These are phyloP conservation scores for Mesopsocus fuscifrons DNA, from an alignment of 2,888 invertebrate genomes.

Conservation along the genomic window DNA sequence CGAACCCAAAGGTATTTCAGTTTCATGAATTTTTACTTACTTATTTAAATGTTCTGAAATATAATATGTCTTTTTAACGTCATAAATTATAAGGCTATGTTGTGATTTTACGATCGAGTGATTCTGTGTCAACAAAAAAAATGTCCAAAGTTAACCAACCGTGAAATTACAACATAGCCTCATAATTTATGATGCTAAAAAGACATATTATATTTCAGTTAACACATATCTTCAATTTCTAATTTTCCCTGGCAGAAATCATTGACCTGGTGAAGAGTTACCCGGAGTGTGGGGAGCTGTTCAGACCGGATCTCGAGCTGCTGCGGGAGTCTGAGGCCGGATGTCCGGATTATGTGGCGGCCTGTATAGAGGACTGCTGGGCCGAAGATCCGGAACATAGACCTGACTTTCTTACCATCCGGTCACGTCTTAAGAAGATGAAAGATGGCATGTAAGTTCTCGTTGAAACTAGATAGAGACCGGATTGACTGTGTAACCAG, in stretches of 20 bases:
- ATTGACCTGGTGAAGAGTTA: conserved; percentile 59
- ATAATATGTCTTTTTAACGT: no score
- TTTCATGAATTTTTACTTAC: no score
- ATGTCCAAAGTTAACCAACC: conserved; percentile 3
- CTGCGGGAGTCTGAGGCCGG: conserved; percentile 50
- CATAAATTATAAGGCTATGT: no score
- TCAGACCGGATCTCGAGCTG: conserved; percentile 57
- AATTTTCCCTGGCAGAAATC: conserved; percentile 40
- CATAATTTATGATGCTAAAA: no score
- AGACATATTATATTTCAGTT: no score
- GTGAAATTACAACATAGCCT: no score
- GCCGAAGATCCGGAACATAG: conserved; percentile 61
- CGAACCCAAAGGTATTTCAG: conserved; percentile 80
- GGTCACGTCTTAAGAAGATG: conserved; percentile 69
- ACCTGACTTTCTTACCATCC: conserved; percentile 68
- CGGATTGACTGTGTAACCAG: no score
- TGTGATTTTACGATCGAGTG: no score
- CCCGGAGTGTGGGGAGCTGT: conserved; percentile 45
- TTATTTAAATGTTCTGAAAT: no score
- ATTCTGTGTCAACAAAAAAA: conserved; percentile 1
- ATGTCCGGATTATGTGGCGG: conserved; percentile 61
- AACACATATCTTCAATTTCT: no score
- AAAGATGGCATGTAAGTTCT: conserved; percentile 61
- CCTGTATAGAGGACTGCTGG: conserved; percentile 80
- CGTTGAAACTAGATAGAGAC: no score